phyloP scores from a whole-genome alignment of 2,113 vertebrate species.

The Dipodomys ordii region DNA sequence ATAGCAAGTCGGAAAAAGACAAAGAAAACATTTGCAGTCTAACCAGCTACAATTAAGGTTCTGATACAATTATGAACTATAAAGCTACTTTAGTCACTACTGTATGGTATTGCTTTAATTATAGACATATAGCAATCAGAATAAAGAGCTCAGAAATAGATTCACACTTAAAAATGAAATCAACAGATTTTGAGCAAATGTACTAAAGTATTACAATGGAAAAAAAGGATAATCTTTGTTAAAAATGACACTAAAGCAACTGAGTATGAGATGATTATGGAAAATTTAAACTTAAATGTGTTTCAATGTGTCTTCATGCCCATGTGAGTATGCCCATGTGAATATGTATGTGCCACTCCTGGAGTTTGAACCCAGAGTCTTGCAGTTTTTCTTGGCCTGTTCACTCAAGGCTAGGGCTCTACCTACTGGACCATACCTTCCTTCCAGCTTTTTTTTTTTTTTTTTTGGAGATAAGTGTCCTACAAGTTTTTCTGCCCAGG shows the following conservation, averaged over 20 bases:
- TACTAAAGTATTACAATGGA: not conserved
- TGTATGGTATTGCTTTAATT: not conserved
- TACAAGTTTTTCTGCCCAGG: too few relatives aligned
- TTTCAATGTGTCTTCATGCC: too few relatives aligned
- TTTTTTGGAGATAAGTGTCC: too few relatives aligned
- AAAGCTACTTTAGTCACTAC: conserved; percentile 8
- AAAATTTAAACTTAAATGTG: too few relatives aligned
- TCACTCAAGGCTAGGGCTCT: too few relatives aligned
- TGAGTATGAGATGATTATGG: not conserved
- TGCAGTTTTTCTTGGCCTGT: too few relatives aligned
- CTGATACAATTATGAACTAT: not conserved
- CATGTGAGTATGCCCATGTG: too few relatives aligned
- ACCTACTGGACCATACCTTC: too few relatives aligned
- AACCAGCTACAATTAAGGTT: not conserved
- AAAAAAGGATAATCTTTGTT: not conserved
- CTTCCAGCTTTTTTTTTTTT: too few relatives aligned
- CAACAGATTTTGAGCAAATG: not conserved
- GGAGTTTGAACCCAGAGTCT: too few relatives aligned
- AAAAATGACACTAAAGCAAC: not conserved
- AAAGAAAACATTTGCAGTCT: not conserved
- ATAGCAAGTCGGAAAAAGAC: conserved; percentile 1
- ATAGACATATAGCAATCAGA: not conserved
- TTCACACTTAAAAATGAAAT: not conserved
- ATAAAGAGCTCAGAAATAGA: not conserved
- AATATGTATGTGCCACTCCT: too few relatives aligned